Base-by-base conservation (phyloP, 2,797 vertebrate species). In the Sebastiscus tertius region DNA sequence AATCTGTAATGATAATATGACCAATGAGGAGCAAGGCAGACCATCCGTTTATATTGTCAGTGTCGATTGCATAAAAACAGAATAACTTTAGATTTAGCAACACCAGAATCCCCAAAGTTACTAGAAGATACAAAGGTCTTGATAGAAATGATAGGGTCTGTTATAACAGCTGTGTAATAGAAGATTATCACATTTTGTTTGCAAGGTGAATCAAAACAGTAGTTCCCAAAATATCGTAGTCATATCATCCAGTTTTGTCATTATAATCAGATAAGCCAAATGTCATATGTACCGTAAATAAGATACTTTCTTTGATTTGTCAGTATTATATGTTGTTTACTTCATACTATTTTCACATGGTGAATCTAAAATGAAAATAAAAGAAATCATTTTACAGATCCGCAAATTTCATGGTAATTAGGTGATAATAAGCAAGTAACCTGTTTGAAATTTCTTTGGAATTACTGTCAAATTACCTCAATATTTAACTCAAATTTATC, bases 391-490 rank as follows among this genome's bases (percentile, higher is more conserved):
- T 46, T 46, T 46, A 46, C 42, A 14, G 42, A 3, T 46, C 42
- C 0, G 42, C 14, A 18, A 46, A 46, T 46, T 0, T 46, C 42
- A 46, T 46, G 42, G 42, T 46, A 46, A 46, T 18, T 46, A 46
- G 16, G 3, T 46, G 16, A 46, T 46, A 18, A 46, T 46, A 18
- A 42, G 14, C 39, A 42, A 46, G 42, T 46, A 18, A 42, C 1
- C 39, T 42, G 14, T 46, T 46, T 46, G 42, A 46, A 18, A 46
- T 18, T 46, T 46, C 42, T 46, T 46, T 46, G 6, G 42, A 46
- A 7, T 7, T 0, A 46, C 42, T 46, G 42, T 14, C 42, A 46
- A 42, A 42, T 0, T 42, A 42, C 39, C 0, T 0, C 6, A 42
- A 42, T 42, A 42, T 42, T 42, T 42, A 42, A 16, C 39, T 42